These are phyloP conservation scores for Drosophila trapezifrons DNA, from an alignment of 1,140 invertebrate species.

Conservation along the genomic window DNA sequence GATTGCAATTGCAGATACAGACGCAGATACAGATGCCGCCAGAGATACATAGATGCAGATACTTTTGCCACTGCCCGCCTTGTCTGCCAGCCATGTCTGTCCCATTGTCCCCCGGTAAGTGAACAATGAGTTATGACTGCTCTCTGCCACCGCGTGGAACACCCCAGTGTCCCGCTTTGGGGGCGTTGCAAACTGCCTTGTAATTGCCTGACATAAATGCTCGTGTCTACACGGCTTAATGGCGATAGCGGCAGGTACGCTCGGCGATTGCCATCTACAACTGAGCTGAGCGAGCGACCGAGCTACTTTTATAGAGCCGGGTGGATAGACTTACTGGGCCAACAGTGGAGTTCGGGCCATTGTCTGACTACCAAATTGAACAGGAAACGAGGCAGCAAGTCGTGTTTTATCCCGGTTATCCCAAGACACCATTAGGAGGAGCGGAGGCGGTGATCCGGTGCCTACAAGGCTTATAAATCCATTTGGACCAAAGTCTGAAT, in stretches of 20 bases:
- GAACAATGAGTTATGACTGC: slow-evolving; percentile 52
- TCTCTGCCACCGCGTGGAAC: slow-evolving; percentile 3
- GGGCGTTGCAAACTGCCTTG: slow-evolving; percentile 55
- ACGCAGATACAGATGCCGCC: slow-evolving; percentile 21
- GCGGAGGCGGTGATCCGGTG: slow-evolving; percentile 16
- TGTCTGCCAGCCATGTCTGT: not conserved
- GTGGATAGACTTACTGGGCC: not conserved
- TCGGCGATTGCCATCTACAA: slow-evolving; percentile 52
- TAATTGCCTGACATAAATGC: slow-evolving; percentile 66
- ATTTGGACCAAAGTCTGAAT: slow-evolving; percentile 2
- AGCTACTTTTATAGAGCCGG: slow-evolving; percentile 6
- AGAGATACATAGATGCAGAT: slow-evolving; percentile 24
- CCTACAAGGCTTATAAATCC: not conserved
- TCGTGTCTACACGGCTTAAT: slow-evolving; percentile 58
- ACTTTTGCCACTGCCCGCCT: slow-evolving; percentile 4
- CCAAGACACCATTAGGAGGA: slow-evolving; percentile 7
- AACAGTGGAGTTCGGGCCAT: slow-evolving; percentile 2
- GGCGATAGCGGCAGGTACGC: slow-evolving; percentile 40
- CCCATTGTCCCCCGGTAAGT: slow-evolving; percentile 54
- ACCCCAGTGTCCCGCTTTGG: slow-evolving; percentile 1
- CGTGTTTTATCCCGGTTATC: slow-evolving; percentile 2
- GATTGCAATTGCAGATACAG: slow-evolving; percentile 29
- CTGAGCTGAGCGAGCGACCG: not conserved
- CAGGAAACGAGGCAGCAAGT: slow-evolving; percentile 40
- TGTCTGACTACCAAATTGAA: slow-evolving; percentile 46